Conservation (phyloP, 1,140 invertebrate species). For the Choristoneura fumiferana region DNA sequence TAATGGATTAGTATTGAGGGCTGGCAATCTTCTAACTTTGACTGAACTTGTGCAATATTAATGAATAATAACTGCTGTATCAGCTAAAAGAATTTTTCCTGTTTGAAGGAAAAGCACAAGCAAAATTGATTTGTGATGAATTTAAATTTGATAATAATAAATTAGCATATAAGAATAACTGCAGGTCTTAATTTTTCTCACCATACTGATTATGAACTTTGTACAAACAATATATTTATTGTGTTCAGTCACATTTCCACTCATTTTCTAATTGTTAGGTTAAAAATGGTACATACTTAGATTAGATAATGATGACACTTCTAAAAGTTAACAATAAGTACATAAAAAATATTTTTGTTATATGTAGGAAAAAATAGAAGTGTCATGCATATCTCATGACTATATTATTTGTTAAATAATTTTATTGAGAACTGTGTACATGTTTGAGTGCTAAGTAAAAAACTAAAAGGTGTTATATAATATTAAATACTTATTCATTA, state of each 20-base stretch:
- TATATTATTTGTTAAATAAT: constrained; percentile 10
- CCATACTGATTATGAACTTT: background rate
- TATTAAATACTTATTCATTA: background rate
- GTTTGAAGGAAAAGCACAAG: constrained; percentile 1
- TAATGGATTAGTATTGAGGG: too few relatives aligned
- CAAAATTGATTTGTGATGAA: background rate
- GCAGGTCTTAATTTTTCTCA: too few relatives aligned
- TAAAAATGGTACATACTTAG: background rate
- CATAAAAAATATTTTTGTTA: constrained; percentile 14
- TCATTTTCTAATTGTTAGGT: constrained; percentile 3
- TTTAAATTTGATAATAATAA: too few relatives aligned
- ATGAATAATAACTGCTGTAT: background rate
- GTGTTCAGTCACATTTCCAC: constrained; percentile 16
- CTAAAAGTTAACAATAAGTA: background rate
- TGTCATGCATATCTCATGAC: background rate
- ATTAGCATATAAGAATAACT: too few relatives aligned
- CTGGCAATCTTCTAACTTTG: background rate
- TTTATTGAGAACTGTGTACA: background rate
- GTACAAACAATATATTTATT: background rate
- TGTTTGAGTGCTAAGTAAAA: background rate
- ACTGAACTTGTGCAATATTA: constrained; percentile 16
- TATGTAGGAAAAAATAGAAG: background rate
- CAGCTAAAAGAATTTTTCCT: background rate
- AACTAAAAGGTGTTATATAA: constrained; percentile 2
- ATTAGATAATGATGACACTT: constrained; percentile 2